phyloP scores from a whole-genome alignment of 2,888 invertebrate species.

The Mechanitis mazaeus region DNA sequence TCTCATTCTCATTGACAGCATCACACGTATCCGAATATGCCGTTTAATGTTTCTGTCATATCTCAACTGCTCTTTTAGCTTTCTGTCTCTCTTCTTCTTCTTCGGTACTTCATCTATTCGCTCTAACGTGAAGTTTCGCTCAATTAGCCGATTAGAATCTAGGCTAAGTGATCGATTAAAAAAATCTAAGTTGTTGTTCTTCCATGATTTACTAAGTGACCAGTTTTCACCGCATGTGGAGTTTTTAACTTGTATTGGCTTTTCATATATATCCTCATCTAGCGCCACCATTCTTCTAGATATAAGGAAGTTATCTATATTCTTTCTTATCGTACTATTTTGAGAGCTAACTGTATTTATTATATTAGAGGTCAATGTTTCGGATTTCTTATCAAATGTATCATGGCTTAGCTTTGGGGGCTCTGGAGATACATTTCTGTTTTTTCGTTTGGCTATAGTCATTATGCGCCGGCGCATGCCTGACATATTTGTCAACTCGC shows the following conservation, averaged over 20 bases:
- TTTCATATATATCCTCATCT: conserved; percentile 68
- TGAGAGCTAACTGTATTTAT: conserved; percentile 63
- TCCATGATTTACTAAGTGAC: conserved; percentile 73
- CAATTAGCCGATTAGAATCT: conserved; percentile 45
- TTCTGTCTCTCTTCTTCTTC: conserved; percentile 49
- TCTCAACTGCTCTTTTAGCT: conserved; percentile 66
- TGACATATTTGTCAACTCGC: conserved; percentile 69
- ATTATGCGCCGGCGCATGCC: conserved; percentile 65
- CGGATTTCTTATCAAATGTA: conserved; percentile 37
- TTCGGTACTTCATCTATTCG: conserved; percentile 63
- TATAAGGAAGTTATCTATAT: conserved; percentile 63
- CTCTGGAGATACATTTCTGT: conserved; percentile 47
- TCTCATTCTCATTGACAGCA: conserved; percentile 80
- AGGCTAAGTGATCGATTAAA: conserved; percentile 50
- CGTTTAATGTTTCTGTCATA: conserved; percentile 79
- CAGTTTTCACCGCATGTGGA: conserved; percentile 69
- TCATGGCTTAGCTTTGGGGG: conserved; percentile 49
- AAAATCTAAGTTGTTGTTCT: conserved; percentile 56
- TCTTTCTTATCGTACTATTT: conserved; percentile 58
- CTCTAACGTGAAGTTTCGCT: conserved; percentile 49
- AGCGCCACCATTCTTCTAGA: conserved; percentile 61
- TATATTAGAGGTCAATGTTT: conserved; percentile 59
- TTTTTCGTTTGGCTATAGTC: conserved; percentile 61
- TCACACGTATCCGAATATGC: conserved; percentile 80
- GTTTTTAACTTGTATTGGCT: conserved; percentile 57